Evolutionary conservation across 2,797 vertebrate species (phyloP).

Genomic region (Onychomys arenicola): DNA sequence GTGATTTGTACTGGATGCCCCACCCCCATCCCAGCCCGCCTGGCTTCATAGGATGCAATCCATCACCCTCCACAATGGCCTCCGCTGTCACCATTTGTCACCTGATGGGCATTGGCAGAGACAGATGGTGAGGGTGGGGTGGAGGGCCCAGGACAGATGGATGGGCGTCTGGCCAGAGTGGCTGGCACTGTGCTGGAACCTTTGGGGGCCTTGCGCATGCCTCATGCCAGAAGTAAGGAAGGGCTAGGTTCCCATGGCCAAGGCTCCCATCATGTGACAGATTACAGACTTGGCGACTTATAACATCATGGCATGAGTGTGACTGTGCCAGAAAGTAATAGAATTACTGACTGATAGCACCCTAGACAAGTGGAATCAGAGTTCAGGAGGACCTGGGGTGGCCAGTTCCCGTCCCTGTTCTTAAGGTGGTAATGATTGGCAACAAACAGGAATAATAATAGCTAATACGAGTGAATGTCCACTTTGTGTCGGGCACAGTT

Average conservation of each 20-base stretch:
- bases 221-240: slow-evolving; percentile 53
- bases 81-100: slow-evolving; percentile 66
- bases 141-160: slow-evolving; percentile 66
- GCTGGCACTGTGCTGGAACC: slow-evolving; percentile 53
- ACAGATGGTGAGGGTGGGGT: slow-evolving; percentile 71
- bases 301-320: slow-evolving; percentile 1
- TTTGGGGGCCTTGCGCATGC: slow-evolving; percentile 40
- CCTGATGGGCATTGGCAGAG: slow-evolving; percentile 45
- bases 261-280: slow-evolving; percentile 20
- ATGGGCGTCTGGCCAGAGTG: slow-evolving; percentile 42
- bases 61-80: slow-evolving; percentile 42
- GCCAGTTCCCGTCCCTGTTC: neutral
- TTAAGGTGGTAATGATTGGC: neutral
- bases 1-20: slow-evolving; percentile 42
- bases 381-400: neutral
- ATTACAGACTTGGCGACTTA: slow-evolving; percentile 46
- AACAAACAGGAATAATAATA: neutral
- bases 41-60: slow-evolving; percentile 41
- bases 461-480: neutral
- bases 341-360: neutral
- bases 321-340: slow-evolving; percentile 1
- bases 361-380: neutral
- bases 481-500: neutral
- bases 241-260: slow-evolving; percentile 5
- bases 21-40: neutral